Evolutionary conservation across 2,888 invertebrate species (phyloP), one percentile per base, ranked within the genome.

Genomic region (Tortricodes alternella): DNA sequence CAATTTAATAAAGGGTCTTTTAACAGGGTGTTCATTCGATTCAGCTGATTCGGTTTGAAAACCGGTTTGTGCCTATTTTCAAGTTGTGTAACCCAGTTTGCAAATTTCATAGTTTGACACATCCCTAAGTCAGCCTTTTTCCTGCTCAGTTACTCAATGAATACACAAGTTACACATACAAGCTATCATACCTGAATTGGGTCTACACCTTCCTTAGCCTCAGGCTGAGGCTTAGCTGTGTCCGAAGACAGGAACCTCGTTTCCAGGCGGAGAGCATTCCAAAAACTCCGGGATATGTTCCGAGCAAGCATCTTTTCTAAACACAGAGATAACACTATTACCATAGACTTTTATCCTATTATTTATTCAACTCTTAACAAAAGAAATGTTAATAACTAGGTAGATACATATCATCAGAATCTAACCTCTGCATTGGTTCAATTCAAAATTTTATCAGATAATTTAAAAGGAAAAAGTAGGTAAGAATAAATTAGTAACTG

Each of bases 101-200:
- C n/a, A n/a, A n/a, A n/a, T n/a, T n/a, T n/a, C n/a, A n/a, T n/a
- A n/a, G n/a, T n/a, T n/a, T n/a, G n/a, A n/a, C n/a, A n/a, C n/a
- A n/a, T n/a, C n/a, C n/a, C n/a, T n/a, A n/a, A n/a, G n/a, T n/a
- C n/a, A n/a, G n/a, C n/a, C n/a, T n/a, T n/a, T n/a, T n/a, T n/a
- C n/a, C n/a, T n/a, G n/a, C n/a, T n/a, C n/a, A n/a, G n/a, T n/a
- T n/a, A n/a, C n/a, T n/a, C n/a, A n/a, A n/a, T n/a, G n/a, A n/a
- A n/a, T n/a, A n/a, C n/a, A n/a, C n/a, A n/a, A n/a, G n/a, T n/a
- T n/a, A n/a, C n/a, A n/a, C n/a, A n/a, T n/a, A n/a, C n/a, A n/a
- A n/a, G n/a, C n/a, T n/a, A n/a, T n/a, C n/a, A n/a, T 68, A 90
- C 89, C 81, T 90, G 90, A 11, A 67, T 44, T 38, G 80, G 73